Base-by-base conservation (phyloP, 2,113 vertebrate species). In the Bucco capensis region DNA sequence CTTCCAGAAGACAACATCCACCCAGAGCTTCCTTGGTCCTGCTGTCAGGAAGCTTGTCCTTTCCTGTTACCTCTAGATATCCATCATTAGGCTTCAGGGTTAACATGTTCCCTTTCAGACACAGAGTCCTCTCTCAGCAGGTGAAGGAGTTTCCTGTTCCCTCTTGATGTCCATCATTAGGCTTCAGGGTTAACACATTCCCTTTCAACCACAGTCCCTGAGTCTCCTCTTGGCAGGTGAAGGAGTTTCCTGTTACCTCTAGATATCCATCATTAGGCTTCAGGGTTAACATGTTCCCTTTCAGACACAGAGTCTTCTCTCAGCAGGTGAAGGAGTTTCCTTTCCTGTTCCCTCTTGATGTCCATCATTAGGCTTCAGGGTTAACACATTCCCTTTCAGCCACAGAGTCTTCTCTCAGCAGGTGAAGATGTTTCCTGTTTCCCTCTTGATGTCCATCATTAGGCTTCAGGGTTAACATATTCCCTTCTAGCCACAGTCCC, bases 101-200 rank as follows among this genome's bases (percentile, higher is more conserved):
- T 64, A 87, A 66, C 51, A 25, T 27, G 13, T 65, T 56, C 35
- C n/a, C 8, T 27, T 12, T 13, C 27, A 27, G 22, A 30, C 1
- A 0, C 0, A 44, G 47, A 7, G 7, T 8, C 11, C n/a, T 44
- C 22, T 12, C 35, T 5, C 2, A 2, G 27, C 24, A n/a, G n/a
- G n/a, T n/a, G n/a, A n/a, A n/a, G n/a, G n/a, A n/a, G n/a, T n/a
- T n/a, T n/a, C n/a, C n/a, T n/a, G n/a, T n/a, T n/a, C n/a, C n/a
- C n/a, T n/a, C n/a, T n/a, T n/a, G n/a, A n/a, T n/a, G n/a, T n/a
- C n/a, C n/a, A n/a, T n/a, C n/a, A n/a, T n/a, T n/a, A 49, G 47
- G 19, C 47, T 22, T 22, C 46, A 50, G 49, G 27, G 25, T 51
- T 51, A 28, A 14, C 49, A 47, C 23, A 19, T 19, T 47, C 17